Conservation (phyloP, 2,113 vertebrate genomes). For the Mirza zaza region DNA sequence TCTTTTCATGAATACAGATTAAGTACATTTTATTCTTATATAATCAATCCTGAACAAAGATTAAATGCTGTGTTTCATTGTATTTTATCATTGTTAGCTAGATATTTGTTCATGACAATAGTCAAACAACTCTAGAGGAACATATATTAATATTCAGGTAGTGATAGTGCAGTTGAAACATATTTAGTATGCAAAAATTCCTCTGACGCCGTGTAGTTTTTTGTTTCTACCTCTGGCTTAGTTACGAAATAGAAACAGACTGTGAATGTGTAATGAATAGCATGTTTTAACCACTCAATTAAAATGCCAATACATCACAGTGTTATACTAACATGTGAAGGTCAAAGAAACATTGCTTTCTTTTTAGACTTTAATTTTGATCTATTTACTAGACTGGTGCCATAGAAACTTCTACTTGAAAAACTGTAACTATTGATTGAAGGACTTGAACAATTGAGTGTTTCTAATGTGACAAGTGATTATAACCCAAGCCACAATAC, state of each 20-base stretch:
- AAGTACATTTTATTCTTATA: neutral
- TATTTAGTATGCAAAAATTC: slow-evolving; percentile 40
- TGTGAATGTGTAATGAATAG: neutral
- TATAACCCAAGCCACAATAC: slow-evolving; percentile 35
- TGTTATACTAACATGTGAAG: neutral
- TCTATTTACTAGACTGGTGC: neutral
- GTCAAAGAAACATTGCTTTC: slow-evolving; percentile 43
- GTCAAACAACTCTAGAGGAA: neutral
- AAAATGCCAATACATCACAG: slow-evolving; percentile 23
- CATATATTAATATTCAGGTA: slow-evolving; percentile 27
- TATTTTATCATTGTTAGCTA: neutral
- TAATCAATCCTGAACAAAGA: neutral
- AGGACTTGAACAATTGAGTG: slow-evolving; percentile 51
- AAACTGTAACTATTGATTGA: slow-evolving; percentile 28
- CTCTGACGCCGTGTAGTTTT: neutral
- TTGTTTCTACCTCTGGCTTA: slow-evolving; percentile 23
- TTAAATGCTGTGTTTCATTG: neutral
- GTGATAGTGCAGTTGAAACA: neutral
- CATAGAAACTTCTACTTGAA: slow-evolving; percentile 38
- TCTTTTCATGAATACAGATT: neutral
- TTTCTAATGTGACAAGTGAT: slow-evolving; percentile 70
- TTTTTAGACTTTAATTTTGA: slow-evolving; percentile 34
- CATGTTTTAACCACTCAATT: slow-evolving; percentile 53
- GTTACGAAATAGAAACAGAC: slow-evolving; percentile 15
- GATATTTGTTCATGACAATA: neutral